A percentile compares a stretch with the other conserved stretches of the same genome.
phyloP scores from a whole-genome alignment of 2,113 vertebrate species.

The Campylomormyrus tamandua region DNA sequence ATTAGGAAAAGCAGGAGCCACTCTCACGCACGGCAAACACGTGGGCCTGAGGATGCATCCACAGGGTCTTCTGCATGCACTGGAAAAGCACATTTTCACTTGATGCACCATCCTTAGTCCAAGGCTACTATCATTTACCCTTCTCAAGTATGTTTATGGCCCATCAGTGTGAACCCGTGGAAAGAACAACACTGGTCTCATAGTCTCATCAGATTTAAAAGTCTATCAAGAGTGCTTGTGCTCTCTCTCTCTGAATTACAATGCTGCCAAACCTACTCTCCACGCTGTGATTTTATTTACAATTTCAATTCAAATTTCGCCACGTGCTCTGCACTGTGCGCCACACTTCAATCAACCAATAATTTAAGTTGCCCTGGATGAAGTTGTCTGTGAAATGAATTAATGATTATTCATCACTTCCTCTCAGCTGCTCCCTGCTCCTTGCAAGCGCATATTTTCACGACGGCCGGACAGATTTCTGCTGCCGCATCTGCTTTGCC shows the following conservation, averaged over 20 bases:
- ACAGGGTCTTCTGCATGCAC: neutral
- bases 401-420: neutral
- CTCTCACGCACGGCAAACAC: neutral
- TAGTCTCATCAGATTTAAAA: slow-evolving; percentile 12
- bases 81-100: neutral
- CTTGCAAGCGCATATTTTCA: neutral
- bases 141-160: neutral
- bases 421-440: neutral
- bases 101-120: neutral
- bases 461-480: neutral
- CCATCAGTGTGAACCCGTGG: neutral
- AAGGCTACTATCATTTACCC: neutral
- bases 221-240: neutral
- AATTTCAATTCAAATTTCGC: neutral
- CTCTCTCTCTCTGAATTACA: neutral
- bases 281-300: neutral
- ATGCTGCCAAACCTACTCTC: neutral
- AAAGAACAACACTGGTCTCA: neutral
- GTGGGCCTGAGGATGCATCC: neutral
- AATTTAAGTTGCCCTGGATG: neutral
- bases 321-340: neutral
- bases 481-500: no score
- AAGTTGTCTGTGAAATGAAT: slow-evolving; percentile 1
- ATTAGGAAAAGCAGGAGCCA: neutral
- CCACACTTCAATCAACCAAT: neutral